Percentiles rank a stretch among this genome's conserved stretches.
Evolutionary conservation across 2,797 vertebrate species (phyloP).

Genomic region (Diceros bicornis): DNA sequence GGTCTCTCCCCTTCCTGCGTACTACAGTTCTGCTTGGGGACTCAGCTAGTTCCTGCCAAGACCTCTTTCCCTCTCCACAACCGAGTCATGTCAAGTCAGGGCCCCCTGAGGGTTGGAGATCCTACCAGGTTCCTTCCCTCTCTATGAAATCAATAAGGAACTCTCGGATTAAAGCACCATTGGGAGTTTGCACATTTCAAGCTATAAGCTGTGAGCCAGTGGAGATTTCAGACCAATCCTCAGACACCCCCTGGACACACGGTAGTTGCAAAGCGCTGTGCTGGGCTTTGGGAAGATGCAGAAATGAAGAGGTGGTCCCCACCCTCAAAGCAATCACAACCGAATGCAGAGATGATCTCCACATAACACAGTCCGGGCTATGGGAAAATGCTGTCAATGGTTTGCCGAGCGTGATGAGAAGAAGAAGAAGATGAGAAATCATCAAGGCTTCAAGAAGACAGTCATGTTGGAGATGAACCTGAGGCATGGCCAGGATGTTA

Average conservation of each 20-base stretch:
- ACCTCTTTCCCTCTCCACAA: not conserved
- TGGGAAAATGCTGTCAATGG: rapidly evolving
- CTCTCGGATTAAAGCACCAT: not conserved
- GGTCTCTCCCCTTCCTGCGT: not conserved
- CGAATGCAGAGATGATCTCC: not conserved
- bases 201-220: not conserved
- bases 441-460: not conserved
- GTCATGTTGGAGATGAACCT: not conserved
- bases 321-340: not conserved
- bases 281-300: not conserved
- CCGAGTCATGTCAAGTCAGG: not conserved
- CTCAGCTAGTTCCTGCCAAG: not conserved
- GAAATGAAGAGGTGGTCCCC: not conserved
- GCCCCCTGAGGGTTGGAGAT: not conserved
- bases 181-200: not conserved
- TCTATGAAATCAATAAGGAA: not conserved
- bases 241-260: not conserved
- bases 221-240: not conserved
- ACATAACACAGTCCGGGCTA: not conserved
- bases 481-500: not conserved
- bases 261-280: not conserved
- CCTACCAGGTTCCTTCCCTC: not conserved
- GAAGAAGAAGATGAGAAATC: not conserved
- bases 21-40: not conserved
- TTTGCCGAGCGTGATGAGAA: not conserved